phyloP scores from a whole-genome alignment of 1,140 invertebrate species.

The Galleria mellonella region DNA sequence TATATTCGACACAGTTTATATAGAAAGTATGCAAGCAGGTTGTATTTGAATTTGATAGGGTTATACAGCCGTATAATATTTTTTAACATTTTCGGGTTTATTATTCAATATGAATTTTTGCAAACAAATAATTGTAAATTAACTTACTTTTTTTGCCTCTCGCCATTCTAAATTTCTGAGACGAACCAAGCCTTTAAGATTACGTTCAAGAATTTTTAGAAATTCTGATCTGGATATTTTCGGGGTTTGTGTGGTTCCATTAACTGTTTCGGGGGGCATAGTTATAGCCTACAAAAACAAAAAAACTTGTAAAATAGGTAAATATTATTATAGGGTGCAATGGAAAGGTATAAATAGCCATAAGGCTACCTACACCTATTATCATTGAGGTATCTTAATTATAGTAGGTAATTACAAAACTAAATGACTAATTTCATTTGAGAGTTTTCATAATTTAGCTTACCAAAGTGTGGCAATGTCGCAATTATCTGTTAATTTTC shows the following conservation, averaged over 20 bases:
- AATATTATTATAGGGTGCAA: background rate
- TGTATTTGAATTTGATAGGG: no score
- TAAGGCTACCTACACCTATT: no score
- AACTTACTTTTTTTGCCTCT: constrained; percentile 53
- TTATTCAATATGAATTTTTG: background rate
- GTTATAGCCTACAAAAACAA: constrained; percentile 28
- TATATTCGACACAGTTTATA: no score
- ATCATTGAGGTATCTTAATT: no score
- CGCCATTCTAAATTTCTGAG: constrained; percentile 64
- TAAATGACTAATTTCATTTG: no score
- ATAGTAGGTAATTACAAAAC: no score
- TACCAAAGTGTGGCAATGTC: no score
- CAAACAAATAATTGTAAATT: background rate
- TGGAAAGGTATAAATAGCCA: no score
- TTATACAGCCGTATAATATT: no score
- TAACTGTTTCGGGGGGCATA: constrained; percentile 20
- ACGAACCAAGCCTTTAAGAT: constrained; percentile 61
- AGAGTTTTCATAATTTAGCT: no score
- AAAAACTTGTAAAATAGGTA: background rate
- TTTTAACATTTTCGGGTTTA: background rate
- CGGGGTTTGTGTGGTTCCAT: constrained; percentile 48
- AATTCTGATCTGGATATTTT: constrained; percentile 66
- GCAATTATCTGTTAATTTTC: no score
- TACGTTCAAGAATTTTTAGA: constrained; percentile 61
- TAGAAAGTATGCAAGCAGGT: no score